These are phyloP conservation scores for Geophilus truncorum DNA, from an alignment of 2,888 invertebrate genomes.

Conservation along the genomic window DNA sequence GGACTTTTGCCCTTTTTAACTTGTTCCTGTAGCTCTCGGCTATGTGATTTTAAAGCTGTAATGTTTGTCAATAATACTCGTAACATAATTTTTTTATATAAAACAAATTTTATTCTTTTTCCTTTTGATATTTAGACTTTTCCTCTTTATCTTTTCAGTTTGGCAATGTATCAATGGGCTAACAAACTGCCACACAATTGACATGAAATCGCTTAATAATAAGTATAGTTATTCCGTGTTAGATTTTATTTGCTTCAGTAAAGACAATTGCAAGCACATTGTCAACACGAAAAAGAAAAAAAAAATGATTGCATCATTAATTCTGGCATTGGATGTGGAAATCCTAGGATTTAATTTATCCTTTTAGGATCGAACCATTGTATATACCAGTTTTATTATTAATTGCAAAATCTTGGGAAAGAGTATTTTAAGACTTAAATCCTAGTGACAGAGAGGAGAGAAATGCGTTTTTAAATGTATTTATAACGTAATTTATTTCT, in stretches of 20 bases:
- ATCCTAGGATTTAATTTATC: background rate
- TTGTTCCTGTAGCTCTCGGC: background rate
- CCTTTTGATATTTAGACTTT: background rate
- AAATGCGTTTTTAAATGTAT: background rate
- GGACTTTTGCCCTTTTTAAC: constrained; percentile 22
- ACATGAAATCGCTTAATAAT: background rate
- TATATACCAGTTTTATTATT: background rate
- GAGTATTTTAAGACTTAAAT: background rate
- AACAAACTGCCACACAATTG: background rate
- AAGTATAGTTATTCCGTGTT: background rate
- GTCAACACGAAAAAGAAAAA: background rate
- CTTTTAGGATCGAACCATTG: background rate
- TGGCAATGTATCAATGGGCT: background rate
- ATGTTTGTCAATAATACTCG: background rate
- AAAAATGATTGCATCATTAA: background rate
- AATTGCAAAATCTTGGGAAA: background rate
- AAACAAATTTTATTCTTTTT: background rate
- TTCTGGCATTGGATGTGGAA: constrained; percentile 11
- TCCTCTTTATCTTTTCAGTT: background rate
- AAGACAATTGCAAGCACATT: background rate
- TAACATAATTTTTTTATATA: background rate
- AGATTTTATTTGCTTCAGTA: background rate
- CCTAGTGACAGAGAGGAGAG: background rate
- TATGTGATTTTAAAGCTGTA: background rate
- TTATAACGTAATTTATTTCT: background rate